A percentile compares a stretch with the other conserved stretches of the same genome.
These are phyloP conservation scores for Galerucella calmariensis DNA, from an alignment of 2,888 invertebrate species.

Conservation along the genomic window DNA sequence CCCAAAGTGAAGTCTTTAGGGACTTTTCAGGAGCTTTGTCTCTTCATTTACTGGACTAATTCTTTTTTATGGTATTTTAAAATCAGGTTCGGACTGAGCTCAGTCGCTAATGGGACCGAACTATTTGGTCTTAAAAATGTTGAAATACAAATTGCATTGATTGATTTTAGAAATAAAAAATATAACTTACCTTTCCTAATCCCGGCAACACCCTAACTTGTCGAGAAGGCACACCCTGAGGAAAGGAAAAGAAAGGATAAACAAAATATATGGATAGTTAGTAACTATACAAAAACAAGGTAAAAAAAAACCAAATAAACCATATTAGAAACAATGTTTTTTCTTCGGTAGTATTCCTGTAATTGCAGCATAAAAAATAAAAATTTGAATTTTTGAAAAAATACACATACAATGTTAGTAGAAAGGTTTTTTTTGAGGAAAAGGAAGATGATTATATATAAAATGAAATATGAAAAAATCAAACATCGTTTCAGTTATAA, in stretches of 20 bases:
- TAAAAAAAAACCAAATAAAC: slow-evolving; percentile 32
- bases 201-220: slow-evolving; percentile 65
- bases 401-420: slow-evolving; percentile 51
- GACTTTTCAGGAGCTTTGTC: no score
- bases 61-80: no score
- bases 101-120: no score
- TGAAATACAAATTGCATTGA: no score
- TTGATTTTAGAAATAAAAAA: background rate
- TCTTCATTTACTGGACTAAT: no score
- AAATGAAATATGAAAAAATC: slow-evolving; percentile 30
- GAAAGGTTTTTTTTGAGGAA: slow-evolving; percentile 38
- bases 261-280: slow-evolving; percentile 35
- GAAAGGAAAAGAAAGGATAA: slow-evolving; percentile 39
- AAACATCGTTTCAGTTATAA: slow-evolving; percentile 19
- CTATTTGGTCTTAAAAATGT: no score
- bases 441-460: slow-evolving; percentile 5
- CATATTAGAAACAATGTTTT: slow-evolving; percentile 23
- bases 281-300: slow-evolving; percentile 42
- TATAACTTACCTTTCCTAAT: slow-evolving; percentile 65
- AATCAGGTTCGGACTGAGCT: no score
- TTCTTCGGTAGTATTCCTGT: slow-evolving; percentile 1
- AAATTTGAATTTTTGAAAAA: slow-evolving; percentile 30
- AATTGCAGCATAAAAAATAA: no score
- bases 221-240: slow-evolving; percentile 61
- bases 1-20: no score